Conservation (phyloP, 2,888 invertebrate species). For the Pedicia rivosa region DNA sequence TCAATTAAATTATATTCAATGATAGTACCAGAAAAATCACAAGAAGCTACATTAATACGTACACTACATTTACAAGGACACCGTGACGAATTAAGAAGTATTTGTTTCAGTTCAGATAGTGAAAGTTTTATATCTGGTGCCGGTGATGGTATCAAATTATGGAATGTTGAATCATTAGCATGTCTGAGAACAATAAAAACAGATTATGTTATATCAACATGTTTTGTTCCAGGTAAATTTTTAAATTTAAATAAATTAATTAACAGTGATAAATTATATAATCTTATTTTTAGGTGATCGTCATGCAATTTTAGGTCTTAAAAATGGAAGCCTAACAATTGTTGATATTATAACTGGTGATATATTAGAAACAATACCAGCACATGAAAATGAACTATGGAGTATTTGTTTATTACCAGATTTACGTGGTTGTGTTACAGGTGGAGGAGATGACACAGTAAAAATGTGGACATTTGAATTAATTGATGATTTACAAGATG, state of each 20-base stretch:
- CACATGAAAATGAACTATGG: constrained; percentile 69
- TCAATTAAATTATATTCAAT: constrained; percentile 50
- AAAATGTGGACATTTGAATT: constrained; percentile 92
- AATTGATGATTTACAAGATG: constrained; percentile 47
- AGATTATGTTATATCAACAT: constrained; percentile 51
- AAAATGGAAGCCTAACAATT: constrained; percentile 66
- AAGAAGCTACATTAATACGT: constrained; percentile 41
- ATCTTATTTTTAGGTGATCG: constrained; percentile 44
- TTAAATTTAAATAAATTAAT: neutral
- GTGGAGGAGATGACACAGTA: constrained; percentile 76
- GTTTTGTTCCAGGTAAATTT: constrained; percentile 59
- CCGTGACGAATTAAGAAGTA: constrained; percentile 71
- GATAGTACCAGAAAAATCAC: constrained; percentile 33
- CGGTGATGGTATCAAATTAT: constrained; percentile 77
- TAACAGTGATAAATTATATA: neutral
- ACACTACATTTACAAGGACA: constrained; percentile 65
- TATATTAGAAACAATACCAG: constrained; percentile 65
- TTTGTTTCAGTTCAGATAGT: constrained; percentile 84
- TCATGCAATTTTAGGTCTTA: constrained; percentile 75
- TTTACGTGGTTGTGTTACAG: constrained; percentile 68
- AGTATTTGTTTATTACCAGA: constrained; percentile 65
- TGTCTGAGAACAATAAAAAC: constrained; percentile 52
- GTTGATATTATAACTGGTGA: constrained; percentile 71
- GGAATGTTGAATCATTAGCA: constrained; percentile 60
- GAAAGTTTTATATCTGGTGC: constrained; percentile 75